A percentile compares a stretch with the other conserved stretches of the same genome.
Conservation (phyloP, 2,113 vertebrate genomes). For the Charina bottae region DNA sequence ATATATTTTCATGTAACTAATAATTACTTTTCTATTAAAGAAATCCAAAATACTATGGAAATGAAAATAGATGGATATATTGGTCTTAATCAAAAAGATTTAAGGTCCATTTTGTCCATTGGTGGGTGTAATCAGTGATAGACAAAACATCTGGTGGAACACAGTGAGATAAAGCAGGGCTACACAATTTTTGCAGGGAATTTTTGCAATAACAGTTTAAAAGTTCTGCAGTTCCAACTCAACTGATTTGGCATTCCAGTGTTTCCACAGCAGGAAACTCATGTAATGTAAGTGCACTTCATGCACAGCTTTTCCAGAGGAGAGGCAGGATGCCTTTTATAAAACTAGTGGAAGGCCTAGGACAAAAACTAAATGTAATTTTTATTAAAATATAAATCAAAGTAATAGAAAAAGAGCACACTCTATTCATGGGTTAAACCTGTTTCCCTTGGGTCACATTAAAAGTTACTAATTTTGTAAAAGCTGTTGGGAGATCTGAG, state of each 20-base stretch:
- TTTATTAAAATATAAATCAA: background rate
- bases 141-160: background rate
- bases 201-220: background rate
- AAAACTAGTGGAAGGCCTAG: background rate
- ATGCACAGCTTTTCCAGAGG: background rate
- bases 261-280: background rate
- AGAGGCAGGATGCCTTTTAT: background rate
- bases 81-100: slow-evolving; percentile 72
- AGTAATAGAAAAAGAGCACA: background rate
- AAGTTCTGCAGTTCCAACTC: background rate
- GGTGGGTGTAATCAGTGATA: slow-evolving; percentile 37
- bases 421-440: background rate
- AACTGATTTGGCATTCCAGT: background rate
- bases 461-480: background rate
- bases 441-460: background rate
- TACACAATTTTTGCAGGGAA: background rate
- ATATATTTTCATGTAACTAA: slow-evolving; percentile 55
- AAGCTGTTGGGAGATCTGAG: too few relatives aligned
- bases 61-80: slow-evolving; percentile 45
- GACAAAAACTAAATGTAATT: background rate
- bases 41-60: slow-evolving; percentile 52
- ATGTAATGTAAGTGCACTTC: background rate
- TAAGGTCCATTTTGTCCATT: slow-evolving; percentile 9
- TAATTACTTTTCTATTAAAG: slow-evolving; percentile 32
- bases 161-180: background rate